phyloP scores from a whole-genome alignment of 2,888 invertebrate genomes.

The Euproctis similis region DNA sequence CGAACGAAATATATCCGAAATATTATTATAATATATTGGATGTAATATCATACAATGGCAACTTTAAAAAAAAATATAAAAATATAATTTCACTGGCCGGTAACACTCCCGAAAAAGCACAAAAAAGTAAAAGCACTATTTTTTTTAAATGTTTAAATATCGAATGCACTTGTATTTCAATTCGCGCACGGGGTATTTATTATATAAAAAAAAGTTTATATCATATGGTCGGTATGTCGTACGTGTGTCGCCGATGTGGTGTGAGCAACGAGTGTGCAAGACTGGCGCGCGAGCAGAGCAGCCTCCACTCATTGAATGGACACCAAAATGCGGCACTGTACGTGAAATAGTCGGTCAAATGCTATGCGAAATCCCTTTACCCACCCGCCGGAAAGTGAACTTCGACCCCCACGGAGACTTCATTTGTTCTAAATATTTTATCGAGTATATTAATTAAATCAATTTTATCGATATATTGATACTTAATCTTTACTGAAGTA shows the following conservation, averaged over 20 bases:
- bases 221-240: slow-evolving; percentile 31
- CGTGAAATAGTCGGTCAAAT: slow-evolving; percentile 72
- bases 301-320: slow-evolving; percentile 73
- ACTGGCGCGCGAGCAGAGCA: slow-evolving; percentile 69
- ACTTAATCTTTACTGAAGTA: too few relatives aligned
- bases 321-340: slow-evolving; percentile 72
- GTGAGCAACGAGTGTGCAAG: slow-evolving; percentile 57
- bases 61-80: too few relatives aligned
- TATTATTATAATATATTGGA: too few relatives aligned
- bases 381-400: slow-evolving; percentile 54
- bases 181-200: too few relatives aligned
- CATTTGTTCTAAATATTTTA: slow-evolving; percentile 18
- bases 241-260: slow-evolving; percentile 54
- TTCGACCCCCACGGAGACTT: slow-evolving; percentile 50
- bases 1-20: slow-evolving; percentile 35
- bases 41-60: too few relatives aligned
- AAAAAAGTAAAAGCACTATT: slow-evolving; percentile 25
- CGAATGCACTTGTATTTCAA: slow-evolving; percentile 44
- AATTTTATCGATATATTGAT: too few relatives aligned
- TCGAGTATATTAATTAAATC: too few relatives aligned
- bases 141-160: slow-evolving; percentile 23
- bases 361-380: slow-evolving; percentile 72
- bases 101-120: slow-evolving; percentile 37
- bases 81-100: slow-evolving; percentile 54
- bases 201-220: slow-evolving; percentile 36